A percentile compares a stretch with the other conserved stretches of the same genome.
Evolutionary conservation across 2,888 invertebrate genomes (phyloP).

Genomic region (Callinectes sapidus): DNA sequence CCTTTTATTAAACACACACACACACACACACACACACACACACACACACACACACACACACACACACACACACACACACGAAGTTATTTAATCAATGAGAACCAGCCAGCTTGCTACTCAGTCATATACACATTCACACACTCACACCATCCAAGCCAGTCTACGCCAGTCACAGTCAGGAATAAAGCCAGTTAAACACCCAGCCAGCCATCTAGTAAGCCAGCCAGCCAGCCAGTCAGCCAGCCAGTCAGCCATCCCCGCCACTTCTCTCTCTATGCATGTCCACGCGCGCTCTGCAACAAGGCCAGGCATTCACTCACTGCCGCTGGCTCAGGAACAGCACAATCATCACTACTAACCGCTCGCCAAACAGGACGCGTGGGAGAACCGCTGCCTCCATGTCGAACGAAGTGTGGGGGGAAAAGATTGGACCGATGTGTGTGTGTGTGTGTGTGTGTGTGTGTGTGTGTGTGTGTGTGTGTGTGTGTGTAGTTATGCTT

Average conservation of each 20-base stretch:
- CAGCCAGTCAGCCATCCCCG: background rate
- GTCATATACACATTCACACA: too few relatives aligned
- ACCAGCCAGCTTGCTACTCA: background rate
- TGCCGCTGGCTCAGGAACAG: background rate
- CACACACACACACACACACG: too few relatives aligned
- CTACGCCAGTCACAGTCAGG: too few relatives aligned
- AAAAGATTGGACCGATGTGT: background rate
- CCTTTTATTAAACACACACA: slow-evolving; percentile 17
- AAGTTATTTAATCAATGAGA: background rate
- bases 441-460: too few relatives aligned
- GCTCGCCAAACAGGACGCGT: background rate
- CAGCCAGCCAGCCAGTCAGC: too few relatives aligned
- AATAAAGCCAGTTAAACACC: too few relatives aligned
- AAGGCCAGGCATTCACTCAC: background rate
- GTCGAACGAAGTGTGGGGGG: background rate
- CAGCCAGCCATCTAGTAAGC: too few relatives aligned
- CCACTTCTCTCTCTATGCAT: background rate
- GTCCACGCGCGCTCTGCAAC: background rate
- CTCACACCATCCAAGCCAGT: too few relatives aligned
- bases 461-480: too few relatives aligned
- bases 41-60: too few relatives aligned
- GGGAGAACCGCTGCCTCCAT: background rate
- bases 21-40: too few relatives aligned
- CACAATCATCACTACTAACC: background rate
- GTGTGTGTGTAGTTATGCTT: too few relatives aligned